Percentiles rank a stretch among this genome's conserved stretches.
Conservation (phyloP, 2,888 invertebrate species). For the Operophtera brumata region DNA sequence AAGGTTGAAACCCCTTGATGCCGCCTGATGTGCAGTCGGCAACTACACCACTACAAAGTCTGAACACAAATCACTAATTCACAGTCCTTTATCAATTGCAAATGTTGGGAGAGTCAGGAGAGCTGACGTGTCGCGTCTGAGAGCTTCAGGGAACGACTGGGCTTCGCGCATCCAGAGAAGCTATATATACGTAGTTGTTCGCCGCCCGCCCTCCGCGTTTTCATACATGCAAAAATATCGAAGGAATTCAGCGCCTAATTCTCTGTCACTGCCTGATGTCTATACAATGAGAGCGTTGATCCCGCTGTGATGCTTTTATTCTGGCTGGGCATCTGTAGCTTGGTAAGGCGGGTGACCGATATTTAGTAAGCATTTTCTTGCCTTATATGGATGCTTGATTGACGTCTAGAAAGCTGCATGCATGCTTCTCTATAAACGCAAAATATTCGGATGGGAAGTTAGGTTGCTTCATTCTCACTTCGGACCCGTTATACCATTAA, state of each 20-base stretch:
- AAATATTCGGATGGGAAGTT: conserved; percentile 4
- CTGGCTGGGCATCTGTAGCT: conserved; percentile 18
- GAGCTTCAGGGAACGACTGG: conserved; percentile 64
- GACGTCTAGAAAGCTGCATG: no score
- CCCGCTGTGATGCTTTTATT: conserved; percentile 60
- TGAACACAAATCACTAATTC: conserved; percentile 53
- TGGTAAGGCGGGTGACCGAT: conserved; percentile 44
- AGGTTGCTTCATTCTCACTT: no score
- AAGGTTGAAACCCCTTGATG: conserved; percentile 17
- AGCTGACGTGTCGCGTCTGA: conserved; percentile 44
- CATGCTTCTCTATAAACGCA: background rate
- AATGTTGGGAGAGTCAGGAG: conserved; percentile 31
- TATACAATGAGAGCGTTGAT: conserved; percentile 78
- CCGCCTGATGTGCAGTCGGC: conserved; percentile 28
- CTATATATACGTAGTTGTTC: conserved; percentile 67
- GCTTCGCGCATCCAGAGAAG: conserved; percentile 59
- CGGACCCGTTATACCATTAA: no score
- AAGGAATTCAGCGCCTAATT: conserved; percentile 76
- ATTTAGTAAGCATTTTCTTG: conserved; percentile 37
- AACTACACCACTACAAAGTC: conserved; percentile 41
- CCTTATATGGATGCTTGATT: conserved; percentile 44
- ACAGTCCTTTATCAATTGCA: conserved; percentile 42
- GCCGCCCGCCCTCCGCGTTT: conserved; percentile 66
- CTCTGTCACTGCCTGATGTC: conserved; percentile 71
- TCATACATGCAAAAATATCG: conserved; percentile 74